Evolutionary conservation across 1,140 invertebrate species (phyloP).

Genomic region (Amyelois transitella): DNA sequence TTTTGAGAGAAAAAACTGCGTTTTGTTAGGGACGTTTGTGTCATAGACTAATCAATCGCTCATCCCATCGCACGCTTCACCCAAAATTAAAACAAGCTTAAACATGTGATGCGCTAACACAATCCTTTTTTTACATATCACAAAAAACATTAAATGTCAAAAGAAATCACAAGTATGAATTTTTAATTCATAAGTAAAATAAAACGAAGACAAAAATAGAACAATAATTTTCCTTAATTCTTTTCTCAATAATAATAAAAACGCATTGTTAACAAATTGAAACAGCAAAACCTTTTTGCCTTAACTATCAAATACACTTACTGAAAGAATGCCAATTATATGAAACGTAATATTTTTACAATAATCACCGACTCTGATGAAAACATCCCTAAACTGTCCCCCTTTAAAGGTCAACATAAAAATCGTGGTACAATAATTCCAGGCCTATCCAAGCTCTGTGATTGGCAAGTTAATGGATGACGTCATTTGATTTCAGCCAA

Average conservation of each 20-base stretch:
- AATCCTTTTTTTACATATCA: conserved; percentile 65
- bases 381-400: too few relatives aligned
- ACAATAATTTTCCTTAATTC: conserved; percentile 35
- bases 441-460: background rate
- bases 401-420: conserved; percentile 17
- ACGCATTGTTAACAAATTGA: conserved; percentile 63
- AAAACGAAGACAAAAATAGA: conserved; percentile 62
- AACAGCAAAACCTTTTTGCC: conserved; percentile 53
- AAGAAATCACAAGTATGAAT: conserved; percentile 74
- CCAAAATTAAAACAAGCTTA: conserved; percentile 42
- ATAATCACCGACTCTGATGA: conserved; percentile 17
- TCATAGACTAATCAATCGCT: conserved; percentile 21
- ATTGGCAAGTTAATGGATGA: background rate
- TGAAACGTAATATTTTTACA: conserved; percentile 25
- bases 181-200: conserved; percentile 67
- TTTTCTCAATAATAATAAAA: conserved; percentile 49
- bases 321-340: conserved; percentile 39
- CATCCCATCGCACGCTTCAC: conserved; percentile 38
- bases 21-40: conserved; percentile 32
- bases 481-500: background rate
- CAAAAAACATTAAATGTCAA: conserved; percentile 74
- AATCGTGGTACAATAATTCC: background rate
- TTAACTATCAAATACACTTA: conserved; percentile 54
- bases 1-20: conserved; percentile 39
- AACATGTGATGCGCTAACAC: conserved; percentile 68